Conservation (phyloP, 2,113 vertebrate species). For the Rafetus swinhoei region DNA sequence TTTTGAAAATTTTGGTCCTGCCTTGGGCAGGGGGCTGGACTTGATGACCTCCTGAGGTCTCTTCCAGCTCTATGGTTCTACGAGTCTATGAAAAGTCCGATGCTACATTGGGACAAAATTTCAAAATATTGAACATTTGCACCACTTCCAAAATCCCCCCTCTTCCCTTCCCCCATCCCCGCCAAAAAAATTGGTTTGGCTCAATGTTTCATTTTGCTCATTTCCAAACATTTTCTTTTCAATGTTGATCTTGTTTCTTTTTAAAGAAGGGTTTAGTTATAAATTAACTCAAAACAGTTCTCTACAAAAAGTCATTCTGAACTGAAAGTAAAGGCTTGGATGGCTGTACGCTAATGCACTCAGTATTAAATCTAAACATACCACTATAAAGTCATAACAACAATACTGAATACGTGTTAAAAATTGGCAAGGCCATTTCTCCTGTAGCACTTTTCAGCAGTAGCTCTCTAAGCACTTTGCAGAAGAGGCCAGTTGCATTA, state of each 20-base stretch:
- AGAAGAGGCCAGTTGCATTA: not conserved
- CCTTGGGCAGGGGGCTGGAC: no score
- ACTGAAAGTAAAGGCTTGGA: not conserved
- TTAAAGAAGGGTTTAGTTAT: not conserved
- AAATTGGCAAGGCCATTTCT: not conserved
- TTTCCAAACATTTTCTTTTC: not conserved
- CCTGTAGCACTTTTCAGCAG: not conserved
- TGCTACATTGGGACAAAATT: not conserved
- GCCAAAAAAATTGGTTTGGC: not conserved
- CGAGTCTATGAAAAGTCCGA: no score
- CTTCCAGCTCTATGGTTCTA: no score
- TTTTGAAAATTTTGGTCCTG: not conserved
- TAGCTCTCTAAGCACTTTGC: not conserved
- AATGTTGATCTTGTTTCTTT: not conserved
- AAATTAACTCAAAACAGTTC: not conserved
- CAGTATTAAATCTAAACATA: not conserved
- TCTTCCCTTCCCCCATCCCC: no score
- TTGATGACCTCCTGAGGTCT: no score
- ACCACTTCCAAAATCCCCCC: not conserved
- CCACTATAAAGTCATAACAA: no score
- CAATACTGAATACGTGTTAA: no score
- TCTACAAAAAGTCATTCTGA: not conserved
- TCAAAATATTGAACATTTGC: not conserved
- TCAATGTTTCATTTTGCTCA: not conserved
- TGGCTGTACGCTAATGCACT: not conserved